These are phyloP conservation scores for Agonopterix subpropinquella DNA, from an alignment of 2,888 invertebrate genomes.

Conservation along the genomic window DNA sequence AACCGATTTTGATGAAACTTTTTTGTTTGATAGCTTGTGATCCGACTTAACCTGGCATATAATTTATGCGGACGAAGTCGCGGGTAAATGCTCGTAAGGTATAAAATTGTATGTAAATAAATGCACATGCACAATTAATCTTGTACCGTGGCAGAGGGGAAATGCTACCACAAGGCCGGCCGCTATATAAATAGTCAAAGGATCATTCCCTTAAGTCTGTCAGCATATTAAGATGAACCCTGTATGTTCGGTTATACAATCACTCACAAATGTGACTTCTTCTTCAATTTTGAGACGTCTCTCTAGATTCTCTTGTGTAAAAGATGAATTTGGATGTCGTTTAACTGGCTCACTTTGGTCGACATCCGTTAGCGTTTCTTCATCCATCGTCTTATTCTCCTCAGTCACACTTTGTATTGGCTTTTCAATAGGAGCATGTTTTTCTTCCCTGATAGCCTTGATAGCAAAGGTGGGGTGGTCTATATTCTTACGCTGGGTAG, in stretches of 20 bases:
- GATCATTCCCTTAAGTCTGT: no score
- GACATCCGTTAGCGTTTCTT: conserved; percentile 5
- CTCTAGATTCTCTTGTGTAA: conserved; percentile 44
- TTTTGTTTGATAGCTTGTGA: no score
- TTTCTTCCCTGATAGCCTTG: conserved; percentile 31
- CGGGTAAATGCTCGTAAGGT: no score
- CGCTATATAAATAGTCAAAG: no score
- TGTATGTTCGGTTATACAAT: not conserved
- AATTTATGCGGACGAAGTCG: no score
- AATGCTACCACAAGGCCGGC: no score
- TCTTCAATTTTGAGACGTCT: conserved; percentile 61
- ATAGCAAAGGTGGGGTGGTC: conserved; percentile 20
- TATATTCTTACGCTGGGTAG: not conserved
- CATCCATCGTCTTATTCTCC: not conserved
- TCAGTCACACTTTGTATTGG: conserved; percentile 7
- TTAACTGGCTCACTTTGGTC: not conserved
- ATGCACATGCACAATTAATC: no score
- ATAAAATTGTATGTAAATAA: no score
- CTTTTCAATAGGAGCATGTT: conserved; percentile 10
- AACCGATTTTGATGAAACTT: no score
- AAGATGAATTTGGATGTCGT: conserved; percentile 11
- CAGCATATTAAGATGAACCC: no score
- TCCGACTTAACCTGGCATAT: no score
- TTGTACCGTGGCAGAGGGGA: no score
- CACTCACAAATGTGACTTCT: conserved; percentile 65